These are phyloP conservation scores for Chloroceryle aenea DNA, from an alignment of 2,113 vertebrate species.

Conservation along the genomic window DNA sequence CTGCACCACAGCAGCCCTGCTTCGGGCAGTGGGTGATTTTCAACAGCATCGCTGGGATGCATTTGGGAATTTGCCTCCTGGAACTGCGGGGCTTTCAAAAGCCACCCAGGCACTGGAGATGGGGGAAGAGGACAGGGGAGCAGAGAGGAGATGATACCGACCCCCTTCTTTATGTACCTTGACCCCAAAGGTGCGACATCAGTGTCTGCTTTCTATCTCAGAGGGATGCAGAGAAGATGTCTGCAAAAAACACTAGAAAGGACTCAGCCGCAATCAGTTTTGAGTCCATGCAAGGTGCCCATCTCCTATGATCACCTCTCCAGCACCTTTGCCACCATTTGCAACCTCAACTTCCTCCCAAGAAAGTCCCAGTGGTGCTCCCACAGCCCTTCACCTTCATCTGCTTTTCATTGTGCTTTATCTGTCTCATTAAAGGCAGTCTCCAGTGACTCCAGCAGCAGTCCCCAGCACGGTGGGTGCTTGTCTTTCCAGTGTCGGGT, in stretches of 20 bases:
- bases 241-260: not conserved
- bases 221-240: no score
- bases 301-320: not conserved
- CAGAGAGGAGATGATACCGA: rapidly evolving
- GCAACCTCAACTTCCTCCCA: not conserved
- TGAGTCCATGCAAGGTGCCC: not conserved
- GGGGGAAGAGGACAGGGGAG: not conserved
- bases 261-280: not conserved
- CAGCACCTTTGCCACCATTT: not conserved
- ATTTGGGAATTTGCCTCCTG: not conserved
- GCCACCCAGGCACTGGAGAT: not conserved
- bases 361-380: not conserved
- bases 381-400: not conserved
- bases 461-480: not conserved
- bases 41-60: not conserved
- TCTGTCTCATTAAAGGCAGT: slow-evolving; percentile 20
- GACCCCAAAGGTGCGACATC: not conserved
- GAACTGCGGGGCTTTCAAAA: not conserved
- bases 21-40: not conserved
- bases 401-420: not conserved
- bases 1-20: not conserved
- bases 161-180: rapidly evolving
- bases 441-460: not conserved
- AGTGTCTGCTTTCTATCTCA: not conserved
- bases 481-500: not conserved